phyloP scores from a whole-genome alignment of 2,797 vertebrate genomes.

The Acanthopagrus latus region DNA sequence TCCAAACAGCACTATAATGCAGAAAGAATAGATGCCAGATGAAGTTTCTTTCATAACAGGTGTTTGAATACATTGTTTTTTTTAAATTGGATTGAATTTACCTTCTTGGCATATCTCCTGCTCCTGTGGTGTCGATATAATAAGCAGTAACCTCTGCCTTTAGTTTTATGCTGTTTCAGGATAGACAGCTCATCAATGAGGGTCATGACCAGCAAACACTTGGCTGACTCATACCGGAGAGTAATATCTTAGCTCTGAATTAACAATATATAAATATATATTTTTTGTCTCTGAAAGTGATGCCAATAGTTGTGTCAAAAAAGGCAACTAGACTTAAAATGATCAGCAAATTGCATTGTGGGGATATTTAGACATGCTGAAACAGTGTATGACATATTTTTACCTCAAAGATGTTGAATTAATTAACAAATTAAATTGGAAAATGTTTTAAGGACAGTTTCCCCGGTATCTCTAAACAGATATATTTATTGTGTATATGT shows the following conservation, averaged over 20 bases:
- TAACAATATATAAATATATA: neutral
- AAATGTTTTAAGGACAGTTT: constrained; percentile 1
- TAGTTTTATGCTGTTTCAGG: constrained; percentile 9
- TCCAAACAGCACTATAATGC: neutral
- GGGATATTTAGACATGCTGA: constrained; percentile 8
- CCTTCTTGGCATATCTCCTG: neutral
- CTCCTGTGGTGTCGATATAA: neutral
- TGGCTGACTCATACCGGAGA: constrained; percentile 18
- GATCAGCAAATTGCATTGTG: neutral
- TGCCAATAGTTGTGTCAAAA: neutral
- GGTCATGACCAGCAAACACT: constrained; percentile 2
- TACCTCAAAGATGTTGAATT: neutral
- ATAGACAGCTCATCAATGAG: constrained; percentile 8
- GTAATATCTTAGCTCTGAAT: constrained; percentile 3
- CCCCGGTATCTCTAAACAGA: neutral
- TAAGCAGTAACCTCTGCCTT: constrained; percentile 18
- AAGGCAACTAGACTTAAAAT: neutral
- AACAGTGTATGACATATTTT: neutral
- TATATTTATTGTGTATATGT: neutral
- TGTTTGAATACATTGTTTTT: neutral
- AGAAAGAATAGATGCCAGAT: neutral
- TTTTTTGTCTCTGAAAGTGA: constrained; percentile 2
- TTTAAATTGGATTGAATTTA: no score
- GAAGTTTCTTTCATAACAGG: neutral
- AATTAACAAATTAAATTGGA: neutral